Evolutionary conservation across 2,797 vertebrate genomes (phyloP).

Genomic region (Coregonus sp.): DNA sequence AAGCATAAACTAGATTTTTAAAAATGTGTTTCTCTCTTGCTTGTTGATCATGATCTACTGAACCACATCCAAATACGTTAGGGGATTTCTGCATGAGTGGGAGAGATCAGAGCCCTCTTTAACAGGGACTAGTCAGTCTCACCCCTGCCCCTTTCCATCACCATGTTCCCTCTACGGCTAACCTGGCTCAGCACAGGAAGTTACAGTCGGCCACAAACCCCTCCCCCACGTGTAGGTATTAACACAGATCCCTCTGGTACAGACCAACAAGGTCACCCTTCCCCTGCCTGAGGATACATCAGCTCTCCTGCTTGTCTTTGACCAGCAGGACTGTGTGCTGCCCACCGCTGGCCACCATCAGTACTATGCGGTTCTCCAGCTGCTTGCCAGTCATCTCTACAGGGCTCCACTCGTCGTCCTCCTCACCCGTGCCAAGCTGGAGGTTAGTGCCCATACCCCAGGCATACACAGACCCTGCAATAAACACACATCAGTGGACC

Average conservation of each 20-base stretch:
- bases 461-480: constrained; percentile 85
- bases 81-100: constrained; percentile 23
- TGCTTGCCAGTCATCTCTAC: constrained; percentile 91
- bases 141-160: constrained; percentile 6
- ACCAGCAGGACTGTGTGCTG: constrained; percentile 93
- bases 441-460: constrained; percentile 99
- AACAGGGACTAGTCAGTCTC: constrained; percentile 42
- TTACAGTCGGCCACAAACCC: constrained; percentile 22
- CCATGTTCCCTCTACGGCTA: constrained; percentile 12
- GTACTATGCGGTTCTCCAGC: constrained; percentile 83
- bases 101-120: constrained; percentile 42
- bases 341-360: constrained; percentile 90
- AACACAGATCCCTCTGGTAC: constrained; percentile 29
- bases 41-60: constrained; percentile 62
- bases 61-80: constrained; percentile 46
- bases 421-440: constrained; percentile 92
- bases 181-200: constrained; percentile 42
- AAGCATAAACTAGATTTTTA: constrained; percentile 65
- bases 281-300: constrained; percentile 53
- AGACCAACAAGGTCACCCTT: constrained; percentile 11
- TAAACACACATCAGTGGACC: neutral
- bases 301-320: constrained; percentile 83
- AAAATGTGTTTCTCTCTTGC: constrained; percentile 54
- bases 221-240: constrained; percentile 21
- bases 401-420: constrained; percentile 91